Evolutionary conservation across 2,797 vertebrate species (phyloP).

Genomic region (Myotis myotis): DNA sequence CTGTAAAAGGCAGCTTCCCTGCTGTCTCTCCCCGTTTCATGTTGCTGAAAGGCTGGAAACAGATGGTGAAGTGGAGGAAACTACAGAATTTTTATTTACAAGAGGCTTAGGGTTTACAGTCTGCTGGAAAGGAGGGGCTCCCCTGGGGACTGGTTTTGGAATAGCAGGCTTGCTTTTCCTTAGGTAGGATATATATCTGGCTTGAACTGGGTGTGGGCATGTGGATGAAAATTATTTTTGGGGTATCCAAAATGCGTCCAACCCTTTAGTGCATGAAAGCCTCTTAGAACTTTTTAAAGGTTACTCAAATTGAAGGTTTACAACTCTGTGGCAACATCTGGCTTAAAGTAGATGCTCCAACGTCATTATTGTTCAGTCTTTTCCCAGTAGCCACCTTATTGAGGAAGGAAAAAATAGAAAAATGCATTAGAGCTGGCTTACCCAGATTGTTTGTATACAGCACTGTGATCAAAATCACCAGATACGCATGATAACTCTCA

Average conservation of each 20-base stretch:
- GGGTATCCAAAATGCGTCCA: neutral
- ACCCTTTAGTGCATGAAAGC: neutral
- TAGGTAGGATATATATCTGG: neutral
- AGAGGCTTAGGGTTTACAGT: neutral
- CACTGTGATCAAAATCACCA: slow-evolving; percentile 35
- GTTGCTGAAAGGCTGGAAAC: neutral
- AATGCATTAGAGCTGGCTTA: neutral
- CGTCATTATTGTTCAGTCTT: neutral
- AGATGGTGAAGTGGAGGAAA: neutral
- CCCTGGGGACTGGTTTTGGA: neutral
- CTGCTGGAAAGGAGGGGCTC: neutral
- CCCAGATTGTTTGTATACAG: slow-evolving; percentile 23
- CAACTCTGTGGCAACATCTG: neutral
- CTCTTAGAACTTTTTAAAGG: neutral
- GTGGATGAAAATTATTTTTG: neutral
- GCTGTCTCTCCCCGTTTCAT: neutral
- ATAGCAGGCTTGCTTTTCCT: neutral
- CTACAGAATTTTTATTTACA: neutral
- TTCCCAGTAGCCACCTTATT: neutral
- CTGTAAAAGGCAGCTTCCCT: neutral
- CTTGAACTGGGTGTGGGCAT: neutral
- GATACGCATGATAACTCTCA: neutral
- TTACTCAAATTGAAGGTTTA: neutral
- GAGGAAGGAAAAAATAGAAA: neutral
- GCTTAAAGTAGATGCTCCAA: neutral